These are phyloP conservation scores for Pitangus sulphuratus DNA, from an alignment of 2,797 vertebrate genomes.

Conservation along the genomic window DNA sequence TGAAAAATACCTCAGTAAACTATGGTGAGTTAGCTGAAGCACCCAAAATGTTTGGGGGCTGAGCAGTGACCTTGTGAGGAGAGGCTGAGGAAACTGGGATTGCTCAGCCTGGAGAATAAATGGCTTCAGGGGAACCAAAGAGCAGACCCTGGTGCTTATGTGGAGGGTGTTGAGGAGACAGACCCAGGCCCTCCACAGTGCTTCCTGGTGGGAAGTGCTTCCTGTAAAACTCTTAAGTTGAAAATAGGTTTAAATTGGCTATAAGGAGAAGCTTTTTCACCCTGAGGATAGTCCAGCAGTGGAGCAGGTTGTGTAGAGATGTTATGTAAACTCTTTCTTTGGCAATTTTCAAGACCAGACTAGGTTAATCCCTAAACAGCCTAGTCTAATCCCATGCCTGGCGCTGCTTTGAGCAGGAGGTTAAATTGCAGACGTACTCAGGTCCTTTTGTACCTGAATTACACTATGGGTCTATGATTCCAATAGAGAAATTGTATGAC, in stretches of 20 bases:
- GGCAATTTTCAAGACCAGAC: not conserved
- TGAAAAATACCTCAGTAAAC: not conserved
- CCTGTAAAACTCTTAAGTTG: not conserved
- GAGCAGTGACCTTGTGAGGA: not conserved
- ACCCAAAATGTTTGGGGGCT: not conserved
- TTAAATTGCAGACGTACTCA: not conserved
- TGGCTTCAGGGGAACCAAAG: not conserved
- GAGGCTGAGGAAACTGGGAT: not conserved
- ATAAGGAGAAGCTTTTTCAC: not conserved
- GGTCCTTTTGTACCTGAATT: not conserved
- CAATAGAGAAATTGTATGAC: not conserved
- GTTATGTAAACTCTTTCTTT: not conserved
- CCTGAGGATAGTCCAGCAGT: not conserved
- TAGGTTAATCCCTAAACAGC: not conserved
- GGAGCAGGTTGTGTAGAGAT: not conserved
- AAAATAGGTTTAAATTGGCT: not conserved
- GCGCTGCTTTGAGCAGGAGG: not conserved
- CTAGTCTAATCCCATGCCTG: not conserved
- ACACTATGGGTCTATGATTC: not conserved
- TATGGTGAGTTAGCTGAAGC: not conserved
- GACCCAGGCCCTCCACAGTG: not conserved
- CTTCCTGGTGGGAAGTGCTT: no score
- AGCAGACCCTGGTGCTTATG: not conserved
- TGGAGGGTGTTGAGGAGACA: not conserved
- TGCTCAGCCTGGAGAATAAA: not conserved